A percentile compares a stretch with the other conserved stretches of the same genome.
These are phyloP conservation scores for Bombycilla garrulus DNA, from an alignment of 2,113 vertebrate genomes.

Conservation along the genomic window DNA sequence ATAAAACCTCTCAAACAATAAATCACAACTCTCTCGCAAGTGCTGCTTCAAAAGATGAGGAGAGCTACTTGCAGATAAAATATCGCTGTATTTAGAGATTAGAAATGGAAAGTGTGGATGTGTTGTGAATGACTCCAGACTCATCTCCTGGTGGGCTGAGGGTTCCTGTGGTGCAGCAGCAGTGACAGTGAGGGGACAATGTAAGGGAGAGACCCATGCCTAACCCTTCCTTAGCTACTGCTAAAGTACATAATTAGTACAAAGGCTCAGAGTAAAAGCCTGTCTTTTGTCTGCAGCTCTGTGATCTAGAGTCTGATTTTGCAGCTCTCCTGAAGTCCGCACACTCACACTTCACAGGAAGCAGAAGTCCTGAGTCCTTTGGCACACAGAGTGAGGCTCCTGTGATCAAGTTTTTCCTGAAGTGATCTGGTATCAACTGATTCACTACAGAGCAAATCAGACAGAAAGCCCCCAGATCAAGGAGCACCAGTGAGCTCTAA, in stretches of 20 bases:
- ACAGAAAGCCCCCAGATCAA: background rate
- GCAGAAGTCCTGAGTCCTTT: background rate
- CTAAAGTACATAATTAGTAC: background rate
- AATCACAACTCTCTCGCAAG: background rate
- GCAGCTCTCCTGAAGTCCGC: background rate
- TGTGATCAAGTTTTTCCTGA: background rate
- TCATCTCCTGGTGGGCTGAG: background rate
- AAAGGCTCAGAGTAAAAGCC: background rate
- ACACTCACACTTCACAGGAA: rapidly evolving
- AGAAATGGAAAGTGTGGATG: background rate
- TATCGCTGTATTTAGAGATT: background rate
- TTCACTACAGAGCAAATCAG: background rate
- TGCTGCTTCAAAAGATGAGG: background rate
- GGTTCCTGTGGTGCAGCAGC: background rate
- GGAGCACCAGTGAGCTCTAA: background rate
- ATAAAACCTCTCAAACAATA: background rate
- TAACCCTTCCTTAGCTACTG: background rate
- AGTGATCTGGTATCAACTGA: rapidly evolving
- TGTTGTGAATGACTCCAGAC: background rate
- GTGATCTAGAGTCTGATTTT: background rate
- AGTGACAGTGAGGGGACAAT: background rate
- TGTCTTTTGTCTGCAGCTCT: background rate
- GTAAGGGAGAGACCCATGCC: background rate
- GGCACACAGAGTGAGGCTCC: background rate
- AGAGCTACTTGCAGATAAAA: constrained; percentile 1